These are phyloP conservation scores for Ophion slaviceki DNA, from an alignment of 2,888 invertebrate genomes.

Conservation along the genomic window DNA sequence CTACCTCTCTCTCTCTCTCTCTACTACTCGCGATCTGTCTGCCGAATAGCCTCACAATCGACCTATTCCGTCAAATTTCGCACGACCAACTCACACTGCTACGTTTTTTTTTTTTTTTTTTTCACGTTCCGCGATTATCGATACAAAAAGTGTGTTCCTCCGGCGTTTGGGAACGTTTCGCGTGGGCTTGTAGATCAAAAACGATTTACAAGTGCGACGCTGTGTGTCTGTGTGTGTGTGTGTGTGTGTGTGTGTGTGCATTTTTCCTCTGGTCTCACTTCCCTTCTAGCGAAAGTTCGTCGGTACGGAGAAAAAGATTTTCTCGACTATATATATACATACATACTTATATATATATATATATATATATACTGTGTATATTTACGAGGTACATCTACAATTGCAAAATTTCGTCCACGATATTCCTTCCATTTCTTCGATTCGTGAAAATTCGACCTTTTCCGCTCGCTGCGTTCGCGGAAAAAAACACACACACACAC, in stretches of 20 bases:
- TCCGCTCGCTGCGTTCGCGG: neutral
- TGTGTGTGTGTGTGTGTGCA: neutral
- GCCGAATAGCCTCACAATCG: constrained; percentile 21
- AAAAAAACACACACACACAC: neutral
- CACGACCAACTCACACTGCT: neutral
- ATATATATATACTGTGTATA: neutral
- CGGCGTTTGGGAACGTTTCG: neutral
- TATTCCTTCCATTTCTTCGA: neutral
- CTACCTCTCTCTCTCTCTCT: constrained; percentile 16
- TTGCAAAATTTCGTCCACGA: neutral
- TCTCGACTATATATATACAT: neutral
- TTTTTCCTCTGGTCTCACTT: neutral
- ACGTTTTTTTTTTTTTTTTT: neutral
- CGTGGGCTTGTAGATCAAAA: neutral
- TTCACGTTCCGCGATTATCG: neutral
- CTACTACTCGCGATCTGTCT: neutral
- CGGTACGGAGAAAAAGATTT: neutral
- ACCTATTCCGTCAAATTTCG: neutral
- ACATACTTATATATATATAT: neutral
- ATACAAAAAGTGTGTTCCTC: neutral
- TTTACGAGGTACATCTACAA: neutral
- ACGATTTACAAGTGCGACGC: neutral
- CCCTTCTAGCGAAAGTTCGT: neutral
- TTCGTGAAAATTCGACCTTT: neutral
- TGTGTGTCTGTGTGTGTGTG: no score